Base-by-base conservation (phyloP, 2,113 vertebrate genomes). In the Elephantulus edwardii region DNA sequence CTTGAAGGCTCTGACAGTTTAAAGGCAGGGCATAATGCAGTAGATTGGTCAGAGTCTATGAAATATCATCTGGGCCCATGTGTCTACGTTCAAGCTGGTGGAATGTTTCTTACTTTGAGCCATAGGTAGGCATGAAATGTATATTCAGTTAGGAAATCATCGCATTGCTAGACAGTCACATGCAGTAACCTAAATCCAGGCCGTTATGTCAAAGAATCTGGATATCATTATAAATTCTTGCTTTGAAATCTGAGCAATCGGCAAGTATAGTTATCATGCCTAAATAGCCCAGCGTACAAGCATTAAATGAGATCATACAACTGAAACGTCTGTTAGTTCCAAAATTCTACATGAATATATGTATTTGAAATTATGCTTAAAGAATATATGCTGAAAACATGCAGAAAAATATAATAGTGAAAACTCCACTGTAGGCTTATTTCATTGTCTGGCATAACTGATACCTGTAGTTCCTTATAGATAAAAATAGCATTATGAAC, bases 351-450 rank as follows among this genome's bases (percentile, higher is more conserved):
- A 44, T 74, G 54, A 8, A 60, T 52, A 74, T 40, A 56, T 80
- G 1, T 79, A 66, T 48, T 71, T 81, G 4, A 40, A 22, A 68
- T 52, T 86, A 33, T 64, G 60, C 86, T 86, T 83, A 62, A 91
- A 68, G 35, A 9, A 84, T 64, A 42, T 48, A 86, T 48, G n/a
- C 26, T 52, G 19, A 72, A 13, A 8, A 40, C 14, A 70, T 74
- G 8, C 46, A 78, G 58, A 88, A 64, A 81, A 86, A 91, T 30
- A 77, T 58, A 40, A 77, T 16, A 58, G 12, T 88, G 30, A 92
- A 66, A 94, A 91, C 76, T 78, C 19, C 20, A 83, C 62, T 60
- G 3, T 76, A 82, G 0, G 20, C 17, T 44, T 80, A 8, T 42
- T 70, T 3, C 9, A 35, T 86, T 54, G 83, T 40, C 87, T 80